phyloP scores from a whole-genome alignment of 2,113 vertebrate species.

The Rana temporaria region DNA sequence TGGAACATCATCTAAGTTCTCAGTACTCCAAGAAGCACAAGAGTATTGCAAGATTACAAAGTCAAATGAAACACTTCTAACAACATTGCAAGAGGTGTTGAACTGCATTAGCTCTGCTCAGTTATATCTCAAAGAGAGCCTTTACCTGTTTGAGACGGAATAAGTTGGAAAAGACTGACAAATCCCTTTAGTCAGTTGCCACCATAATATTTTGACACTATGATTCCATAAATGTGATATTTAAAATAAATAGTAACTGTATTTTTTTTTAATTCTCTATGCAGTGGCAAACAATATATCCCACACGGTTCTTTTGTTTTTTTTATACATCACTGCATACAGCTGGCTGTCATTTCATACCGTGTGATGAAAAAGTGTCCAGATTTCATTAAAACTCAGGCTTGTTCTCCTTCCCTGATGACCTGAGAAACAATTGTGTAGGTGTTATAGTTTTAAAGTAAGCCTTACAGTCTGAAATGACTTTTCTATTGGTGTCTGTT shows the following conservation, averaged over 20 bases:
- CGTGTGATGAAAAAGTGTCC: slow-evolving; percentile 21
- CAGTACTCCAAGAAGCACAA: slow-evolving; percentile 78
- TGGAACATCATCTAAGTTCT: slow-evolving; percentile 79
- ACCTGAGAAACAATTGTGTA: slow-evolving; percentile 36
- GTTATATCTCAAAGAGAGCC: slow-evolving; percentile 83
- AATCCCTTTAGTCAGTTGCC: background rate
- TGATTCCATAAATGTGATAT: slow-evolving; percentile 11
- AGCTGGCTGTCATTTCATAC: slow-evolving; percentile 16
- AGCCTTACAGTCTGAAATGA: background rate
- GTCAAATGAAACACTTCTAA: slow-evolving; percentile 77
- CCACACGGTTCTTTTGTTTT: background rate
- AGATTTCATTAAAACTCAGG: slow-evolving; percentile 30
- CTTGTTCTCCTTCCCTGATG: slow-evolving; percentile 9
- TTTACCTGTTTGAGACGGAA: slow-evolving; percentile 86
- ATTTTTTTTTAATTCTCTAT: slow-evolving; percentile 6
- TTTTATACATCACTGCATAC: slow-evolving; percentile 2
- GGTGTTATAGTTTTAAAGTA: slow-evolving; percentile 39
- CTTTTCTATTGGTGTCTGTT: background rate
- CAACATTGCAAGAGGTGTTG: slow-evolving; percentile 77
- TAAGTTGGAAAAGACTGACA: slow-evolving; percentile 73
- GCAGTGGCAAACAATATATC: background rate
- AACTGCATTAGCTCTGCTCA: slow-evolving; percentile 85
- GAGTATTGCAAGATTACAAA: slow-evolving; percentile 70
- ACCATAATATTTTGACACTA: slow-evolving; percentile 4
- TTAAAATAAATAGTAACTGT: background rate